A percentile compares a stretch with the other conserved stretches of the same genome.
Conservation (phyloP, 2,888 invertebrate species). For the Agrypnus murinus region DNA sequence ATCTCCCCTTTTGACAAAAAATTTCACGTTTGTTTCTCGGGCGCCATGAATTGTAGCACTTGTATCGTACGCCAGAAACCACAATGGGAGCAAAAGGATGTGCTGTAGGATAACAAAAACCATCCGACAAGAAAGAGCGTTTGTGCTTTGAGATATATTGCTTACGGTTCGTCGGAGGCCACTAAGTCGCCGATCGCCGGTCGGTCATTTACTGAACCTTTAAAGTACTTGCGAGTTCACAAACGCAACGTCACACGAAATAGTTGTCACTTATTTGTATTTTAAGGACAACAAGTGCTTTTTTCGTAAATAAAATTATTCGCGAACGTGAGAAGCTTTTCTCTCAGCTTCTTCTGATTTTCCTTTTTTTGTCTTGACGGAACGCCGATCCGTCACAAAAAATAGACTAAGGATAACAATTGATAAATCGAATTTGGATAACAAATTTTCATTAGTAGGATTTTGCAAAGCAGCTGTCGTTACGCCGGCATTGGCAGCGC, state of each 20-base stretch:
- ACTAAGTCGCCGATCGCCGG: slow-evolving; percentile 42
- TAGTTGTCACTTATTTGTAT: slow-evolving; percentile 32
- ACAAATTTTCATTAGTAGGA: slow-evolving; percentile 53
- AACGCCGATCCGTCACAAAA: too few relatives aligned
- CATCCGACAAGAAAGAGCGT: slow-evolving; percentile 63
- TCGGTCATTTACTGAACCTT: slow-evolving; percentile 32
- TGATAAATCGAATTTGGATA: too few relatives aligned
- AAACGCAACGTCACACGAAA: too few relatives aligned
- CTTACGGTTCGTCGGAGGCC: slow-evolving; percentile 57
- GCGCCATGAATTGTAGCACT: slow-evolving; percentile 61
- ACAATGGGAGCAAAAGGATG: slow-evolving; percentile 63
- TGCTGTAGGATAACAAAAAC: slow-evolving; percentile 63
- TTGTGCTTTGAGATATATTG: slow-evolving; percentile 64
- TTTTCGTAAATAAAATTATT: too few relatives aligned
- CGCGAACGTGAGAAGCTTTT: too few relatives aligned
- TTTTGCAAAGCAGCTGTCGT: slow-evolving; percentile 51
- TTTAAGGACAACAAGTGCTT: slow-evolving; percentile 46
- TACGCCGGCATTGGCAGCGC: slow-evolving; percentile 48
- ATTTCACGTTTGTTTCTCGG: slow-evolving; percentile 54
- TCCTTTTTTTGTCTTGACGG: too few relatives aligned
- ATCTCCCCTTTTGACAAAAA: slow-evolving; percentile 46
- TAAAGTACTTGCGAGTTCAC: too few relatives aligned
- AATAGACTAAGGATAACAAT: too few relatives aligned
- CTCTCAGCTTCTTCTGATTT: too few relatives aligned
- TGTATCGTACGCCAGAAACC: slow-evolving; percentile 63